Percentiles rank a stretch among this genome's conserved stretches.
These are phyloP conservation scores for Herminia tarsipennalis DNA, from an alignment of 2,888 invertebrate species.

Conservation along the genomic window DNA sequence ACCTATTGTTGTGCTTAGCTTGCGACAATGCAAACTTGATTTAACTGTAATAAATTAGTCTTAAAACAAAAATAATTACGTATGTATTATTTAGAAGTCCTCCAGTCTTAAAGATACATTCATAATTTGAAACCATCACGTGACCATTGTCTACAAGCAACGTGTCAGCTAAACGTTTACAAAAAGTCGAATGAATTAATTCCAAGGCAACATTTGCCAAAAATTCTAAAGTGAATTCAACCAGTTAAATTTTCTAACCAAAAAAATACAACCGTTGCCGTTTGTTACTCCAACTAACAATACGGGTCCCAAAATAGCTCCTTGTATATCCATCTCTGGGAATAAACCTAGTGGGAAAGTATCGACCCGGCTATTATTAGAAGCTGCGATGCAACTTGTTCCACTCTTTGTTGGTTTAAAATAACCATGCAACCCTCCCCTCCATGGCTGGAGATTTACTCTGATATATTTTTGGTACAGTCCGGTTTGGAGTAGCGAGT, in stretches of 20 bases:
- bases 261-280: slow-evolving; percentile 14
- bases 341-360: slow-evolving; percentile 71
- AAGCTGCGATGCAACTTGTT: slow-evolving; percentile 58
- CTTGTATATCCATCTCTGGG: slow-evolving; percentile 67
- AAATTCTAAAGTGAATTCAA: no score
- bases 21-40: no score
- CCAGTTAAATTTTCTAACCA: not conserved
- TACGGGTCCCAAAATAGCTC: slow-evolving; percentile 63
- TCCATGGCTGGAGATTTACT: slow-evolving; percentile 48
- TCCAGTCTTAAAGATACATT: no score
- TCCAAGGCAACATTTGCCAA: slow-evolving; percentile 12
- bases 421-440: slow-evolving; percentile 61
- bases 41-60: no score
- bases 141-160: no score
- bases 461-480: slow-evolving; percentile 42
- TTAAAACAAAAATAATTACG: no score
- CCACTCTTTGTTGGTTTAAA: slow-evolving; percentile 71
- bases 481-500: slow-evolving; percentile 29
- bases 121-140: no score
- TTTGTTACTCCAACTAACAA: slow-evolving; percentile 52
- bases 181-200: slow-evolving; percentile 9
- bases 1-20: no score
- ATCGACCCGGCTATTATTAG: slow-evolving; percentile 70
- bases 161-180: slow-evolving; percentile 4
- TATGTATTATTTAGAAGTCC: no score